phyloP scores from a whole-genome alignment of 2,113 vertebrate species.

The Apodemus sylvaticus region DNA sequence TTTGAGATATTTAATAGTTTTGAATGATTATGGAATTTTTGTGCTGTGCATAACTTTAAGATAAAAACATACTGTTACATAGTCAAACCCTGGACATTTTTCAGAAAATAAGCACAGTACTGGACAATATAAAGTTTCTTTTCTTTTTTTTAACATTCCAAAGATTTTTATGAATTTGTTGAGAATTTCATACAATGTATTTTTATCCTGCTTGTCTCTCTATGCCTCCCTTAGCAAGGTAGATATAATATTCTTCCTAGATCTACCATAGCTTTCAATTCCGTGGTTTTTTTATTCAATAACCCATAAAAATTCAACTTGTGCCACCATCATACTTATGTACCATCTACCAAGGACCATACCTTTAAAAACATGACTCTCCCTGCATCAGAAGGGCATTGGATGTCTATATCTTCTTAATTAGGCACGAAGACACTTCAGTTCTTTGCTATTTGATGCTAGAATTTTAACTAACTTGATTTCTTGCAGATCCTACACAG shows the following conservation, averaged over 20 bases:
- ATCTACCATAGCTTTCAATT: not conserved
- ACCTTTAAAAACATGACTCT: not conserved
- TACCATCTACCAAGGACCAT: no score
- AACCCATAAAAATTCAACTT: not conserved
- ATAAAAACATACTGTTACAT: not conserved
- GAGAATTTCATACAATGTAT: not conserved
- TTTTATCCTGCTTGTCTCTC: not conserved
- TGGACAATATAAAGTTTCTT: not conserved
- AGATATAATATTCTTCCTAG: not conserved
- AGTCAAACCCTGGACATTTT: not conserved
- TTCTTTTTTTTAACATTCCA: not conserved
- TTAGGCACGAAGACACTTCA: not conserved
- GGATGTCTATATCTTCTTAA: not conserved
- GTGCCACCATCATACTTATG: not conserved
- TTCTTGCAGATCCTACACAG: not conserved
- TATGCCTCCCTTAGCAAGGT: no score
- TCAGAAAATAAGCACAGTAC: not conserved
- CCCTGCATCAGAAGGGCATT: not conserved
- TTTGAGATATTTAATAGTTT: conserved; percentile 24
- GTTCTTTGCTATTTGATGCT: not conserved
- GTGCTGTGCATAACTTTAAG: not conserved
- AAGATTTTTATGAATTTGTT: not conserved
- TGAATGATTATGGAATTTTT: not conserved
- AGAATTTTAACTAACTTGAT: not conserved
- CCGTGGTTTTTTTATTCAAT: not conserved